Evolutionary conservation across 2,113 vertebrate species (phyloP), one percentile per base, ranked within the genome.

Genomic region (Bubalus kerabau): DNA sequence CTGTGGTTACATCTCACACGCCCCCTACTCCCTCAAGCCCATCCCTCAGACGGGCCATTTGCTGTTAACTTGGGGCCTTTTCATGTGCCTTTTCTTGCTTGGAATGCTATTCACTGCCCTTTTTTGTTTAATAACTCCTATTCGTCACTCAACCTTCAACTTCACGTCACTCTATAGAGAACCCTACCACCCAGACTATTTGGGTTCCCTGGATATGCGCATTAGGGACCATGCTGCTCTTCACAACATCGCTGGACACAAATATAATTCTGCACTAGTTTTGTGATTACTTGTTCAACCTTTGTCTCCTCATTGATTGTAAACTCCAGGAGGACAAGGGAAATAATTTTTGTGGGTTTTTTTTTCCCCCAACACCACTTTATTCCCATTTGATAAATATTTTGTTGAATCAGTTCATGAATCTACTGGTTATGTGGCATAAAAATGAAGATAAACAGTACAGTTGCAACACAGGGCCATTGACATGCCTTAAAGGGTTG

Each of bases 1-100:
- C 16, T 59, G 40, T 11, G 3, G 43, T 36, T 8, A 4, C 2
- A 19, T 87, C 56, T 60, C 3, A 28, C 26, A 9, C 0, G 0
- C 0, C 0, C 23, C 48, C 40, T 50, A 32, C 8, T 64, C 3
- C 54, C 46, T 50, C 52, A 56, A 0, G 5, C 14, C 30, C 4
- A 19, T 24, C 43, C 40, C 40, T 67, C n/a, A 48, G 14, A 15
- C 4, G 15, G 2, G 23, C 4, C 17, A 17, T 1, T 50, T 0
- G 0, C 19, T 76, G 30, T 24, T 30, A 57, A 82, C 36, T 50
- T 88, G 54, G 11, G 52, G 15, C 43, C 30, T 86, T 8, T 56
- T 71, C 12, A 19, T 3, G 3, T 56, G 43, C 28, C 30, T 3
- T 21, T 67, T 54, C 36, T 36, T 23, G 40, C 4, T 17, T 15